Evolutionary conservation across 2,888 invertebrate genomes (phyloP).

Genomic region (Aphidius colemani): DNA sequence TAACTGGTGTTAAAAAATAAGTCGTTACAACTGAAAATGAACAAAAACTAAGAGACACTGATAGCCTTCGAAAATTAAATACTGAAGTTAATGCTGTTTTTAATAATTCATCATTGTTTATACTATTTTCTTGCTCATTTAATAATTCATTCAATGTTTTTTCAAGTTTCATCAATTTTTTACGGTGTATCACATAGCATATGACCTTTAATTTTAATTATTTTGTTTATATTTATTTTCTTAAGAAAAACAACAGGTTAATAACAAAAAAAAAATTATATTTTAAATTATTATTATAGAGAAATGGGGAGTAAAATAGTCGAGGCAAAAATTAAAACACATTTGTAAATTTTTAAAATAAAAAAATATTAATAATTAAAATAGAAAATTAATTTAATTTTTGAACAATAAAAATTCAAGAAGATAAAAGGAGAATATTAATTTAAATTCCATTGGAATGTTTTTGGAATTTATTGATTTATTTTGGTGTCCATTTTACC

Average conservation of each 20-base stretch:
- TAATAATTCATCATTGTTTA: neutral
- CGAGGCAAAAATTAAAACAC: no score
- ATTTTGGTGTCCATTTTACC: no score
- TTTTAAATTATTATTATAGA: no score
- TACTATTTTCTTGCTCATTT: neutral
- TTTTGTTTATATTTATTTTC: constrained; percentile 2
- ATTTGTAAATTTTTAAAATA: no score
- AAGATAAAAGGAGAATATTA: no score
- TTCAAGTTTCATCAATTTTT: constrained; percentile 11
- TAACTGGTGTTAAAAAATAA: constrained; percentile 28
- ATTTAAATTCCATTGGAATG: no score
- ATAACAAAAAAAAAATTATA: no score
- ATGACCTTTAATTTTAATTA: constrained; percentile 21
- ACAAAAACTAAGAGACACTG: neutral
- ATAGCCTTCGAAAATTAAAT: neutral
- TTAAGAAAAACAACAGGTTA: neutral
- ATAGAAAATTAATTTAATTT: no score
- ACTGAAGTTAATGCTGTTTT: neutral
- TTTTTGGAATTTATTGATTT: no score
- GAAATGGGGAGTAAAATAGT: no score
- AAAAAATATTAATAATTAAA: no score
- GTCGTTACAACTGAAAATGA: constrained; percentile 1
- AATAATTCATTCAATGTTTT: constrained; percentile 2
- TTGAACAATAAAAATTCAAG: no score
- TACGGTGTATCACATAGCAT: constrained; percentile 20